A percentile compares a stretch with the other conserved stretches of the same genome.
phyloP scores from a whole-genome alignment of 2,113 vertebrate genomes.

The Copsychus sechellarum region DNA sequence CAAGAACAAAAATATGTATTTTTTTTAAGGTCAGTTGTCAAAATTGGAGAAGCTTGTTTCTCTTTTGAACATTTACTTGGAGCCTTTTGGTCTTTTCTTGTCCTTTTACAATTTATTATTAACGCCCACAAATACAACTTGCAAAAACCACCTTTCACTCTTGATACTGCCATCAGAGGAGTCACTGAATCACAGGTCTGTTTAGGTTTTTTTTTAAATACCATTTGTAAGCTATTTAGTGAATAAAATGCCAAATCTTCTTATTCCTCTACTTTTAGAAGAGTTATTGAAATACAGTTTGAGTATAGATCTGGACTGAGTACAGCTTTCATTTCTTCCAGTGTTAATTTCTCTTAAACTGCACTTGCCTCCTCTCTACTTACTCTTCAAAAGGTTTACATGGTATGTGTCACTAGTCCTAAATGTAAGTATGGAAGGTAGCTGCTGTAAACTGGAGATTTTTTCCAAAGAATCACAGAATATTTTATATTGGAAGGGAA shows the following conservation, averaged over 20 bases:
- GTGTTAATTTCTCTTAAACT: not conserved
- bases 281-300: not conserved
- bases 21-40: not conserved
- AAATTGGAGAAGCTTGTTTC: not conserved
- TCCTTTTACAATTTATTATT: not conserved
- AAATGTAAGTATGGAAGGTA: not conserved
- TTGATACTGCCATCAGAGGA: not conserved
- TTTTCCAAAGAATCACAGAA: not conserved
- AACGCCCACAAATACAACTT: not conserved
- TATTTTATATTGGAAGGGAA: not conserved
- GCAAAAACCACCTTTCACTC: not conserved
- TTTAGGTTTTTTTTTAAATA: not conserved
- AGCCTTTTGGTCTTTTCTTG: not conserved
- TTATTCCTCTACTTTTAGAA: not conserved
- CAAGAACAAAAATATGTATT: not conserved
- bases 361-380: not conserved
- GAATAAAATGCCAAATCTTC: not conserved
- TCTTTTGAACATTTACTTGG: not conserved
- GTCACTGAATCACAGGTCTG: not conserved
- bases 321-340: not conserved
- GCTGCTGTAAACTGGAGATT: not conserved
- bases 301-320: not conserved
- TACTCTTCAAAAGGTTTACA: not conserved
- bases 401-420: not conserved
- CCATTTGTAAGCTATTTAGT: not conserved